Base-by-base conservation (phyloP, 2,797 vertebrate species). In the Potorous gilbertii region DNA sequence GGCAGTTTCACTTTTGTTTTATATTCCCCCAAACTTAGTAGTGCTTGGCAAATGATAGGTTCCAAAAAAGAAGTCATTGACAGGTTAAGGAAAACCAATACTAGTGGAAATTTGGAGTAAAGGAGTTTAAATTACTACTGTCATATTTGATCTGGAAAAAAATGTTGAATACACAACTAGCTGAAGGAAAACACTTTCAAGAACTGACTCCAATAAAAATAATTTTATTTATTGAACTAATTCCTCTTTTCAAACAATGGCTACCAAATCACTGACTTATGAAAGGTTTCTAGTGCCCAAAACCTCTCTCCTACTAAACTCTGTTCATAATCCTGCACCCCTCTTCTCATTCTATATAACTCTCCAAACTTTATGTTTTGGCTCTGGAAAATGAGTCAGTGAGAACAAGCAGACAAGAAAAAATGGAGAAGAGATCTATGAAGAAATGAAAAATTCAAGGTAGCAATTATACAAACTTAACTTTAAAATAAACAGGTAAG, bases 381-480 rank as follows among this genome's bases (percentile, higher is more conserved):
- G 59, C 34, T 14, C 31, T 13, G 57, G 57, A 34, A 62, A 62
- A 34, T 31, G 12, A 62, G 29, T 4, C 57, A 62, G 59, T 62
- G 31, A 34, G 59, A 34, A 16, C 31, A n/a, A n/a, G 13, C 59
- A 34, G 31, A 66, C 1, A 66, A 66, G 31, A 62, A 21, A 3
- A 90, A 0, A 56, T 55, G 62, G 54, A 92, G 57, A 66, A 93
- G 55, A 96, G 93, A 93, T 56, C 95, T 91, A 93, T 96, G 81
- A 95, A 92, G 90, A 95, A 96, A 90, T 90, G 95, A 91, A 92
- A 81, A 87, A 91, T 95, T 93, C 94, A 93, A 95, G 95, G 95
- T 57, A 91, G 97, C 93, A 95, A 97, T 97, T 96, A 97, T 6
- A 94, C 94, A 96, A 93, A 94, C 95, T 96, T 95, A 93, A 95